phyloP scores from a whole-genome alignment of 2,113 vertebrate genomes.

The Pelusios castaneus region DNA sequence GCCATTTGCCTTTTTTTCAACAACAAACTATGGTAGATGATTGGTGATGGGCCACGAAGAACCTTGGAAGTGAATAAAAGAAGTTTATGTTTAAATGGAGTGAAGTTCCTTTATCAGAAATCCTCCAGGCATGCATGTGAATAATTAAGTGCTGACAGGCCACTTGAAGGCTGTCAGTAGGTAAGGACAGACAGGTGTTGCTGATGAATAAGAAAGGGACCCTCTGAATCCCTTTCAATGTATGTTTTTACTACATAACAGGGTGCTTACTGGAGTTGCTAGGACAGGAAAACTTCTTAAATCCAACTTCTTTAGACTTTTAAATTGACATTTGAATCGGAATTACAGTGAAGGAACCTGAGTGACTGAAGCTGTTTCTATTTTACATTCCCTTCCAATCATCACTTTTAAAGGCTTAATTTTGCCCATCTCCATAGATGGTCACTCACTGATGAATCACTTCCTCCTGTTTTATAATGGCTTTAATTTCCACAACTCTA shows the following conservation, averaged over 20 bases:
- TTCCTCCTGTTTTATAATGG: neutral
- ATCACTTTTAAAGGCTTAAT: neutral
- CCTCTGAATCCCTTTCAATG: rapidly evolving
- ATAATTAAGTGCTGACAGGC: neutral
- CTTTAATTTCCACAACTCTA: rapidly evolving
- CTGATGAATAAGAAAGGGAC: neutral
- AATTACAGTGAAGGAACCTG: rapidly evolving
- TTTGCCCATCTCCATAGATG: rapidly evolving
- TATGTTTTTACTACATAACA: rapidly evolving
- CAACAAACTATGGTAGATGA: neutral
- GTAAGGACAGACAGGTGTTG: neutral
- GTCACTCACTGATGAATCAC: slow-evolving; percentile 5
- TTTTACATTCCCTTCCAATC: rapidly evolving
- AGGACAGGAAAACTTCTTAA: neutral
- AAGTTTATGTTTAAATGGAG: neutral
- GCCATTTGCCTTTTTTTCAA: neutral
- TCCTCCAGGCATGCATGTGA: rapidly evolving
- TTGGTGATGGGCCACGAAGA: neutral
- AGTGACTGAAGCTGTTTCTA: neutral
- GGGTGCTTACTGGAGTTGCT: neutral
- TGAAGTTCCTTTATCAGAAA: neutral
- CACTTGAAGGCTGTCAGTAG: neutral
- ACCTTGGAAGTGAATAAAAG: neutral
- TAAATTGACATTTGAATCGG: rapidly evolving
- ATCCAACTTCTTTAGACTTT: rapidly evolving